These are phyloP conservation scores for Drosophila leontia DNA, from an alignment of 1,140 invertebrate genomes.

Conservation along the genomic window DNA sequence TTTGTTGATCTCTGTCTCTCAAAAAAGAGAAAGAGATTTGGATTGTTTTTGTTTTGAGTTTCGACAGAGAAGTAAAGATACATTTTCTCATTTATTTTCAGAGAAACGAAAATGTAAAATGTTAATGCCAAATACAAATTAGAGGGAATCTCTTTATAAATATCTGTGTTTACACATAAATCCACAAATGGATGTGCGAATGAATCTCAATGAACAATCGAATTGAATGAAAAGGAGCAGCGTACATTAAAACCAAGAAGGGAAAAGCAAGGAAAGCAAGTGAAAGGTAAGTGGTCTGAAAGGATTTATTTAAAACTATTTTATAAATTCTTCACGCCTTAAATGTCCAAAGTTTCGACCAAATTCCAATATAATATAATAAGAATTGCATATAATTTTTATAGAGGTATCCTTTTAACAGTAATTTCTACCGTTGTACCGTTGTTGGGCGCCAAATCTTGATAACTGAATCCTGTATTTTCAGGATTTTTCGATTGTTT, in stretches of 20 bases:
- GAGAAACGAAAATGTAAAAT: conserved; percentile 34
- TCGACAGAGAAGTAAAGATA: conserved; percentile 14
- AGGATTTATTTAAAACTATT: not conserved
- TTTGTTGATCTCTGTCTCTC: conserved; percentile 4
- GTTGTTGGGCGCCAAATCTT: not conserved
- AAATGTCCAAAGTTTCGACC: not conserved
- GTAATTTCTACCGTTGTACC: not conserved
- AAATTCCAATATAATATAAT: not conserved
- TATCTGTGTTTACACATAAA: conserved; percentile 32
- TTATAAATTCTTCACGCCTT: not conserved
- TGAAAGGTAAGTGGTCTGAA: conserved; percentile 25
- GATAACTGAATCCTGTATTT: not conserved
- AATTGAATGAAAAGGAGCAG: conserved; percentile 31
- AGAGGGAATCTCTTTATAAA: conserved; percentile 28
- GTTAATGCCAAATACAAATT: conserved; percentile 39
- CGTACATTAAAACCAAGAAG: conserved; percentile 8
- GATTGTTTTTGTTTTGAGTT: conserved; percentile 31
- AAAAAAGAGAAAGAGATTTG: conserved; percentile 10
- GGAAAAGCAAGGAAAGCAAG: conserved; percentile 19
- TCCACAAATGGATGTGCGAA: conserved; percentile 24
- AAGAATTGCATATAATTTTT: no score
- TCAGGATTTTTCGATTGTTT: conserved; percentile 6
- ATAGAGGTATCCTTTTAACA: not conserved
- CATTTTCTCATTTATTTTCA: conserved; percentile 48
- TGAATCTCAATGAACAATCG: conserved; percentile 29